Percentiles rank a stretch among this genome's conserved stretches.
Evolutionary conservation across 2,888 invertebrate species (phyloP).

Genomic region (Hymenopus coronatus): DNA sequence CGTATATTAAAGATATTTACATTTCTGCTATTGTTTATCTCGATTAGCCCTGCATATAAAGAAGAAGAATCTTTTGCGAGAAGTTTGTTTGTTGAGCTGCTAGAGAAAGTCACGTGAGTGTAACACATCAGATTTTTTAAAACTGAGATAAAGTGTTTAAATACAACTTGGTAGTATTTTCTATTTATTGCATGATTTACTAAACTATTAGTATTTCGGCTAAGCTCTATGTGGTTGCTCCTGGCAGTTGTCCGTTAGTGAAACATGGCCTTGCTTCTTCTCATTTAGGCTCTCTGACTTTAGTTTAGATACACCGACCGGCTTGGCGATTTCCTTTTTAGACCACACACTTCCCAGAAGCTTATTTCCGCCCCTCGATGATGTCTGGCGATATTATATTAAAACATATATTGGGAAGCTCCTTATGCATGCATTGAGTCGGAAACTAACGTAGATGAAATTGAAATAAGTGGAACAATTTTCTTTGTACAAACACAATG

Average conservation of each 20-base stretch:
- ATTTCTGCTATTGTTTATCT: too few relatives aligned
- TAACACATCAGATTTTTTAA: too few relatives aligned
- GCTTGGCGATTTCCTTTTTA: not conserved
- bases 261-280: not conserved
- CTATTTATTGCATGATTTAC: too few relatives aligned
- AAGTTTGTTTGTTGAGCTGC: too few relatives aligned
- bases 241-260: not conserved
- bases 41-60: too few relatives aligned
- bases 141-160: too few relatives aligned
- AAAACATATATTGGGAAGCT: not conserved
- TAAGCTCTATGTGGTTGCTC: too few relatives aligned
- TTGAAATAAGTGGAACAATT: constrained; percentile 17
- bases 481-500: constrained; percentile 15
- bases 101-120: too few relatives aligned
- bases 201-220: too few relatives aligned
- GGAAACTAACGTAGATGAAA: not conserved
- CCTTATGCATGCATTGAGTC: not conserved
- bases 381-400: constrained; percentile 3
- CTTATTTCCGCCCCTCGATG: constrained; percentile 14
- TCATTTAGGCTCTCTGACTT: not conserved
- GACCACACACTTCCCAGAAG: not conserved
- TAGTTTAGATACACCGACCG: not conserved
- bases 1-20: too few relatives aligned
- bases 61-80: too few relatives aligned
- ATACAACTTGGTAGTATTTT: too few relatives aligned